A percentile compares a stretch with the other conserved stretches of the same genome.
Conservation (phyloP, 1,140 invertebrate genomes). For the Hylyphantes graminicola region DNA sequence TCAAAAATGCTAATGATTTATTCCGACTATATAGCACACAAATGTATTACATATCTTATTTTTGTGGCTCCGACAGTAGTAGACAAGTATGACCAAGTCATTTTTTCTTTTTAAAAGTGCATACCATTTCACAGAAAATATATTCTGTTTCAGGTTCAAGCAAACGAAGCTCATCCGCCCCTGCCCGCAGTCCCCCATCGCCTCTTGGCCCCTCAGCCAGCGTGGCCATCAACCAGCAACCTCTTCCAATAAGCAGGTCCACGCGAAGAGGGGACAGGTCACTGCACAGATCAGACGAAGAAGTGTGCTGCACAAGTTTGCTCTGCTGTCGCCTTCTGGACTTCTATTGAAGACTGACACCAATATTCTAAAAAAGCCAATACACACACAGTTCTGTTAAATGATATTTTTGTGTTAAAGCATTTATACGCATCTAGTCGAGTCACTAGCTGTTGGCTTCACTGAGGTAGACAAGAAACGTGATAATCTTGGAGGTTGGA, state of each 20-base stretch:
- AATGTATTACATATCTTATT: too few species aligned
- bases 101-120: too few species aligned
- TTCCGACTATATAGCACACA: too few species aligned
- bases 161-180: constrained; percentile 50
- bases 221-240: constrained; percentile 50
- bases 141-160: constrained; percentile 37
- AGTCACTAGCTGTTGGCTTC: too few species aligned
- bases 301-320: constrained; percentile 57
- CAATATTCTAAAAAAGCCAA: background rate
- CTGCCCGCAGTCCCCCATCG: constrained; percentile 49
- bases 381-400: background rate
- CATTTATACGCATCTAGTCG: background rate
- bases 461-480: background rate
- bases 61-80: too few species aligned
- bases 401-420: too few species aligned
- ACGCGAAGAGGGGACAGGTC: constrained; percentile 22
- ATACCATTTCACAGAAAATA: too few species aligned
- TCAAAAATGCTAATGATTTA: too few species aligned
- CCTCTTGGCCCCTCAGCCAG: constrained; percentile 30
- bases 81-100: too few species aligned
- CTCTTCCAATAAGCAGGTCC: constrained; percentile 9
- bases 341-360: constrained; percentile 43
- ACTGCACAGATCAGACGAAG: constrained; percentile 54
- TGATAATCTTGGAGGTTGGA: too few species aligned
- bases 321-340: constrained; percentile 58